A percentile compares a stretch with the other conserved stretches of the same genome.
phyloP scores from a whole-genome alignment of 2,888 invertebrate species.

The Cepaea hortensis region DNA sequence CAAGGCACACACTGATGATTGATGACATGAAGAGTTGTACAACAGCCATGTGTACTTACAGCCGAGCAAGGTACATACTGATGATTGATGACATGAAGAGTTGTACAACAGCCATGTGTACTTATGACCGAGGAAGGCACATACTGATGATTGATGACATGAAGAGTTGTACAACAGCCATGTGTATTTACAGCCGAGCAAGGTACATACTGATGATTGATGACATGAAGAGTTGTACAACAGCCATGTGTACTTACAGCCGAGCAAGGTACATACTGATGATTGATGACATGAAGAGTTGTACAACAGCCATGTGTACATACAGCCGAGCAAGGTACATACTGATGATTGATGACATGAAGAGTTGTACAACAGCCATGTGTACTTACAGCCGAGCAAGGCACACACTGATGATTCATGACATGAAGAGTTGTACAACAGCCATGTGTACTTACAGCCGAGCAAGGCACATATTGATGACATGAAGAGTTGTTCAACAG shows the following conservation, averaged over 20 bases:
- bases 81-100: no score
- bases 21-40: no score
- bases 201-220: background rate
- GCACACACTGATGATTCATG: background rate
- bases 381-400: conserved; percentile 49
- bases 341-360: no score
- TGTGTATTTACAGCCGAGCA: conserved; percentile 48
- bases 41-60: conserved; percentile 37
- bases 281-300: no score
- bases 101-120: background rate
- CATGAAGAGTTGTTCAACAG: no score
- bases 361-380: no score
- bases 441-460: conserved; percentile 43
- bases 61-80: conserved; percentile 37
- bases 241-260: conserved; percentile 40
- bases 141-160: no score
- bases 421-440: no score
- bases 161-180: no score
- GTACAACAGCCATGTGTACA: background rate
- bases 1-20: conserved; percentile 10
- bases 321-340: conserved; percentile 47
- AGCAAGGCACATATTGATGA: conserved; percentile 30
- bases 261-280: conserved; percentile 33
- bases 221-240: no score
- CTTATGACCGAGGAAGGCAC: conserved; percentile 49